Conservation (phyloP, 2,797 vertebrate genomes). For the Micropoecilia bifurca region DNA sequence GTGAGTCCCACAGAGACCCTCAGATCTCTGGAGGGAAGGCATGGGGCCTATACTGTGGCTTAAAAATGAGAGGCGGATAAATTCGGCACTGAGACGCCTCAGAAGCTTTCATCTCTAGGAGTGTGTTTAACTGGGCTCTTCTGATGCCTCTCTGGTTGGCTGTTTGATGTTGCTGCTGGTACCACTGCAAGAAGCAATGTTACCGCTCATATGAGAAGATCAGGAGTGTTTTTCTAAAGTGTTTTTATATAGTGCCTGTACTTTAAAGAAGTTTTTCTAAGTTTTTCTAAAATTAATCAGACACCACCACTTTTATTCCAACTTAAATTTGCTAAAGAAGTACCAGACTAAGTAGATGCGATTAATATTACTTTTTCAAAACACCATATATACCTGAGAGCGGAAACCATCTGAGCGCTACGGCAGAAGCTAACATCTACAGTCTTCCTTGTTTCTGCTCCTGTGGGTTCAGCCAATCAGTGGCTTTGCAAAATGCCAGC, state of each 20-base stretch:
- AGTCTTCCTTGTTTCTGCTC: too few relatives aligned
- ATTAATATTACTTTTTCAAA: not conserved
- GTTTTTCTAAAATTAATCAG: not conserved
- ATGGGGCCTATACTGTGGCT: conserved; percentile 54
- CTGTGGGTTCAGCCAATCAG: too few relatives aligned
- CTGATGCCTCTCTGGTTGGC: conserved; percentile 18
- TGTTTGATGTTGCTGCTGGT: conserved; percentile 47
- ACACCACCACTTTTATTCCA: not conserved
- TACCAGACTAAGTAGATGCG: not conserved
- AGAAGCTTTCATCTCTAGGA: conserved; percentile 18
- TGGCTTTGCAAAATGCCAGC: too few relatives aligned
- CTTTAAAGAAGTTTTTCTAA: too few relatives aligned
- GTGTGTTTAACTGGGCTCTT: conserved; percentile 34
- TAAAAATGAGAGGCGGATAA: conserved; percentile 34
- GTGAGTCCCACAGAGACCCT: conserved; percentile 27
- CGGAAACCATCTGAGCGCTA: too few relatives aligned
- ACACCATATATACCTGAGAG: too few relatives aligned
- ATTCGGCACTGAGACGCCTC: conserved; percentile 46
- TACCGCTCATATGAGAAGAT: not conserved
- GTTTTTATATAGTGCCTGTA: too few relatives aligned
- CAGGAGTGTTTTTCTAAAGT: not conserved
- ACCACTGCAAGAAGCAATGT: conserved; percentile 39
- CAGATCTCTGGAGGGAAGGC: not conserved
- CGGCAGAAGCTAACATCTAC: too few relatives aligned
- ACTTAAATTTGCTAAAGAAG: not conserved